These are phyloP conservation scores for Pristiophorus japonicus DNA, from an alignment of 2,113 vertebrate genomes.

Conservation along the genomic window DNA sequence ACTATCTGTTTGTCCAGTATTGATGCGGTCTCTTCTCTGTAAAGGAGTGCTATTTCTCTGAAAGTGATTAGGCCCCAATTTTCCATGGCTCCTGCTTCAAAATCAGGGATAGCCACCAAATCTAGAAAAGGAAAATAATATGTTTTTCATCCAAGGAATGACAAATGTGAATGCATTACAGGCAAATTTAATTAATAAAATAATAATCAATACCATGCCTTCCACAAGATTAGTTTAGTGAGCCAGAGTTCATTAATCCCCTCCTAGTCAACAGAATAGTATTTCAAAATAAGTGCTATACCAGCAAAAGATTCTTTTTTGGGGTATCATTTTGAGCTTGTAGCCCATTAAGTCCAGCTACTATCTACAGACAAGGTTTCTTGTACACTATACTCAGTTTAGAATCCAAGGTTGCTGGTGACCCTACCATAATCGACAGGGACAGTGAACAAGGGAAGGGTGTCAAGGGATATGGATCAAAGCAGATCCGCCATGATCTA, in stretches of 20 bases:
- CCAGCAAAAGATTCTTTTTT: background rate
- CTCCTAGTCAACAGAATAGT: background rate
- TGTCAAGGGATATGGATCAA: background rate
- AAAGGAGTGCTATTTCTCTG: slow-evolving; percentile 72
- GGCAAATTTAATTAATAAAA: background rate
- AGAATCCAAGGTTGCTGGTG: background rate
- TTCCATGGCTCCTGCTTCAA: slow-evolving; percentile 89
- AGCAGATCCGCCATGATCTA: background rate
- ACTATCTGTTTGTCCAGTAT: slow-evolving; percentile 75
- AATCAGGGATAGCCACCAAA: slow-evolving; percentile 87
- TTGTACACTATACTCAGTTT: background rate
- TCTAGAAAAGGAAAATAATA: slow-evolving; percentile 57
- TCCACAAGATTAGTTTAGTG: background rate
- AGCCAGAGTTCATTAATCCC: background rate
- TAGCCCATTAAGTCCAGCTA: background rate
- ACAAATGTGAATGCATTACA: background rate
- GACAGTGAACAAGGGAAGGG: background rate
- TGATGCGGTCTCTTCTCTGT: slow-evolving; percentile 66
- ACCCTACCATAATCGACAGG: background rate
- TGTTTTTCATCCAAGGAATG: background rate
- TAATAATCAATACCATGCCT: background rate
- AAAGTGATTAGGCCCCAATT: slow-evolving; percentile 94
- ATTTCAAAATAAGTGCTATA: background rate
- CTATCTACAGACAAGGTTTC: background rate
- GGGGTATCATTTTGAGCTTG: background rate